Percentiles rank a stretch among this genome's conserved stretches.
Evolutionary conservation across 2,797 vertebrate genomes (phyloP).

Genomic region (Thripadectes ignobilis): DNA sequence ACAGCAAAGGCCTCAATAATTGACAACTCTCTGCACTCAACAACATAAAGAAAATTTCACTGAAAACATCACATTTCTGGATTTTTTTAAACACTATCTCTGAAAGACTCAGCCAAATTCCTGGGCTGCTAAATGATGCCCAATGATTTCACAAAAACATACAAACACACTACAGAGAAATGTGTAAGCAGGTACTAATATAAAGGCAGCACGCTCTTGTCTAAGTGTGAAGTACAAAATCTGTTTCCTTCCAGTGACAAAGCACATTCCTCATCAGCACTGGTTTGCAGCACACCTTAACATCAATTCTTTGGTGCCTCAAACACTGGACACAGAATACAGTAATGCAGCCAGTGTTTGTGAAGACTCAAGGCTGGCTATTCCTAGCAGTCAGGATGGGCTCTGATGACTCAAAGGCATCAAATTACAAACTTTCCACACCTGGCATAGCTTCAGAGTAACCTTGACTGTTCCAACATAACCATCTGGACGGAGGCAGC

Average conservation of each 20-base stretch:
- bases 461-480: background rate
- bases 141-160: background rate
- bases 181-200: background rate
- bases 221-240: background rate
- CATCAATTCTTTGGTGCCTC: background rate
- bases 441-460: background rate
- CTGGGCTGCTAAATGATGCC: background rate
- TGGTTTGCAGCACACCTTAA: background rate
- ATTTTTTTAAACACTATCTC: background rate
- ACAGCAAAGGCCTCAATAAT: background rate
- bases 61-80: background rate
- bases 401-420: background rate
- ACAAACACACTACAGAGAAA: background rate
- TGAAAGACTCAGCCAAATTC: background rate
- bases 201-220: background rate
- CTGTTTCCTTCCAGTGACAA: background rate
- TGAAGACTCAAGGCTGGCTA: background rate
- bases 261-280: background rate
- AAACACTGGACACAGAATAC: background rate
- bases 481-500: background rate
- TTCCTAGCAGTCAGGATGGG: background rate
- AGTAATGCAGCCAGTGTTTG: background rate
- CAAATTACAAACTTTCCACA: background rate
- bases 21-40: background rate
- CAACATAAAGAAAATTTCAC: background rate